Conservation (phyloP, 2,113 vertebrate genomes). For the Phaetusa simplex region DNA sequence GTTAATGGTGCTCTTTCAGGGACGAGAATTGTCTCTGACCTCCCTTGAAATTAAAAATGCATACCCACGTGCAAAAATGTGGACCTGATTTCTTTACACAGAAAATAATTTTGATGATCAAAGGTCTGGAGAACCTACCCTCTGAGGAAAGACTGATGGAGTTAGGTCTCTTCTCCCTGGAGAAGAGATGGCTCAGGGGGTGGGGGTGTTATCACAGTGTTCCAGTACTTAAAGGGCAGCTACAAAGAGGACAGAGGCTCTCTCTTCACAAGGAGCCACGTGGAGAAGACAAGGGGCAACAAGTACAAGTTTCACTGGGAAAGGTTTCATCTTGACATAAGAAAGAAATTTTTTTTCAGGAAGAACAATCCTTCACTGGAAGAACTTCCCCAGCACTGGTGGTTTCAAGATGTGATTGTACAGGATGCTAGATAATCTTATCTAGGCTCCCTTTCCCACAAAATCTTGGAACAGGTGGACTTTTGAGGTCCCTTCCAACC, state of each 20-base stretch:
- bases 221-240: not conserved
- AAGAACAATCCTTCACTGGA: not conserved
- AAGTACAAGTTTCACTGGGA: not conserved
- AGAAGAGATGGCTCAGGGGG: not conserved
- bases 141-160: not conserved
- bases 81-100: not conserved
- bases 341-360: not conserved
- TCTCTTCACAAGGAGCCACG: not conserved
- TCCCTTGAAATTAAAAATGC: slow-evolving; percentile 29
- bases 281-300: not conserved
- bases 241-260: not conserved
- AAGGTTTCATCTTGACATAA: not conserved
- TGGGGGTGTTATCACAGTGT: not conserved
- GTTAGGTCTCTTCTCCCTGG: not conserved
- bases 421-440: not conserved
- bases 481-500: not conserved
- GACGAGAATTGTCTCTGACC: not conserved
- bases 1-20: slow-evolving; percentile 34
- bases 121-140: not conserved
- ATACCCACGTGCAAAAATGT: not conserved
- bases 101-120: not conserved
- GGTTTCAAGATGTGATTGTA: not conserved
- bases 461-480: not conserved
- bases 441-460: not conserved
- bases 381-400: not conserved